Evolutionary conservation across 2,113 vertebrate genomes (phyloP).

Genomic region (Crypturellus undulatus): DNA sequence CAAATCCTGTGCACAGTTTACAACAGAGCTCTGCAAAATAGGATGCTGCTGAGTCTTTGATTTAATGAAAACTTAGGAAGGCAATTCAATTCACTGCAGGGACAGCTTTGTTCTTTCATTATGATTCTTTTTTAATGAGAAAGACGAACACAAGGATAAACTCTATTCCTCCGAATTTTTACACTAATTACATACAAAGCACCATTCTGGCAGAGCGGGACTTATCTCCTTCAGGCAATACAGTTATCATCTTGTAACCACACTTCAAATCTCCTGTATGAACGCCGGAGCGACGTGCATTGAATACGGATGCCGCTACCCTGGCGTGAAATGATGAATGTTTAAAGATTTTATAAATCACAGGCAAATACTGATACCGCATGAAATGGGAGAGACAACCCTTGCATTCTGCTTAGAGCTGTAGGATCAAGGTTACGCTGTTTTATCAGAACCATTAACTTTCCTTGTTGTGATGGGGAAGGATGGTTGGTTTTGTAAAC

Average conservation of each 20-base stretch:
- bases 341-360: constrained; percentile 76
- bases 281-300: constrained; percentile 62
- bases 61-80: constrained; percentile 75
- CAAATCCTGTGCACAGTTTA: constrained; percentile 32
- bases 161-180: constrained; percentile 76
- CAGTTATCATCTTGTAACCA: constrained; percentile 82
- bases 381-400: constrained; percentile 31
- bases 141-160: constrained; percentile 76
- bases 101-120: constrained; percentile 75
- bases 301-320: constrained; percentile 67
- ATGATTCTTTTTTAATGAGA: constrained; percentile 78
- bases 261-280: constrained; percentile 73
- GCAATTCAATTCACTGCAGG: constrained; percentile 73
- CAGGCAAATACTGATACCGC: constrained; percentile 45
- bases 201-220: constrained; percentile 75
- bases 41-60: constrained; percentile 62
- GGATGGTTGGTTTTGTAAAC: constrained; percentile 13
- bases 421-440: constrained; percentile 26
- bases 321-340: constrained; percentile 67
- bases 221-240: constrained; percentile 77
- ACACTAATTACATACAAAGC: constrained; percentile 79
- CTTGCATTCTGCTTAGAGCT: constrained; percentile 29
- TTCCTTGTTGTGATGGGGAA: constrained; percentile 19
- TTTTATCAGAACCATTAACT: constrained; percentile 58
- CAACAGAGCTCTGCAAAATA: constrained; percentile 35